Evolutionary conservation across 2,113 vertebrate species (phyloP), one percentile per base, ranked within the genome.

Genomic region (Microtus pennsylvanicus): DNA sequence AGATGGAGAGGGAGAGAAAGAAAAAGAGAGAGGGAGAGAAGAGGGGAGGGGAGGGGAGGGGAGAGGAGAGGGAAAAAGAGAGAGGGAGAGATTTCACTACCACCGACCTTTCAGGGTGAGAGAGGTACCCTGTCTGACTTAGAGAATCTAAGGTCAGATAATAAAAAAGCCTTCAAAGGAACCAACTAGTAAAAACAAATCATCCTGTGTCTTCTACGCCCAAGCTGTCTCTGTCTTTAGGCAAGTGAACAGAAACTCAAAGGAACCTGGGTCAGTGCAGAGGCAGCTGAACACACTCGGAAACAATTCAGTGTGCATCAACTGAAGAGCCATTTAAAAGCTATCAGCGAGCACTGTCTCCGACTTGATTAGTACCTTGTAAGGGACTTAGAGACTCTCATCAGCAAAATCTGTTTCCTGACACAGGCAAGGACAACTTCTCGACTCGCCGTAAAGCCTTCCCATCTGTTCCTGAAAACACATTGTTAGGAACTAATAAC

Each of bases 261-360:
- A 96, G 96, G 88, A 95, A 92, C 70, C 92, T 70, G 52, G 17
- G 81, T 87, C 96, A 97, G 95, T 95, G 91, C 92, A 95, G 67
- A 90, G 93, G 86, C 81, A 9, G 72, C 86, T 70, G 90, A 96
- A 97, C 13, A 80, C 88, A 45, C 92, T 96, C 89, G 78, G 88
- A 91, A 95, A 58, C 47, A 77, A 93, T 80, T 86, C 88, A 90
- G 81, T 81, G 52, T 91, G 5, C 75, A 89, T 70, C 94, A 91
- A 13, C 50, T 77, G 67, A 52, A 5, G 30, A 92, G 83, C n/a
- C 52, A 16, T 90, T 65, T 82, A 78, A 94, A 97, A 96, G 35
- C 21, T 42, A 74, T 83, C 65, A 92, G 47, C 1, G 81, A 75
- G 30, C 58, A 61, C 13, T 45, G 13, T 72, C 65, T 92, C 94